A percentile compares a stretch with the other conserved stretches of the same genome.
Conservation (phyloP, 2,113 vertebrate genomes). For the Pseudorhombus dupliciocellatus region DNA sequence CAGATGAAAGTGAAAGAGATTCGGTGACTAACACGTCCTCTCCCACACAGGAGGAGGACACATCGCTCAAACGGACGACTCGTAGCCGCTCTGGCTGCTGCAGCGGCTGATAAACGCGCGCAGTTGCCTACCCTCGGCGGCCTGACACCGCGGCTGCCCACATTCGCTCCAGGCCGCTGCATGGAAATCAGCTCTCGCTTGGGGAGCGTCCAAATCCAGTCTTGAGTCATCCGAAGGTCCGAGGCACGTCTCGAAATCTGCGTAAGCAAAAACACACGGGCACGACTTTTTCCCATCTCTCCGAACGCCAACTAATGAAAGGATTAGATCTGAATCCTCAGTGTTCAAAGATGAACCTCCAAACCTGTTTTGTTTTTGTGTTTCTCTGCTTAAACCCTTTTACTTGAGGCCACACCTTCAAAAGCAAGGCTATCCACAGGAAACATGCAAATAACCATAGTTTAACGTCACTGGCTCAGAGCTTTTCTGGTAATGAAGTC, state of each 20-base stretch:
- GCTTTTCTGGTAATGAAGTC: too few relatives aligned
- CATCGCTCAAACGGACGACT: constrained; percentile 5
- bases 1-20: constrained; percentile 15
- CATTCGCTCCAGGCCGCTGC: neutral
- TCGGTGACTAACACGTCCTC: constrained; percentile 34
- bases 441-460: too few relatives aligned
- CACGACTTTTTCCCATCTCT: neutral
- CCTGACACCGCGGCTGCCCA: constrained; percentile 14
- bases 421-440: too few relatives aligned
- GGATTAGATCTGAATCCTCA: neutral
- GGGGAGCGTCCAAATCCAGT: neutral
- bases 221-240: neutral
- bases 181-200: neutral
- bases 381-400: too few relatives aligned
- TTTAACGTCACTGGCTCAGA: too few relatives aligned
- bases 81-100: neutral
- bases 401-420: too few relatives aligned
- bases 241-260: neutral
- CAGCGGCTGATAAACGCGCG: constrained; percentile 6
- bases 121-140: neutral
- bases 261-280: neutral
- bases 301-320: neutral
- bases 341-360: neutral
- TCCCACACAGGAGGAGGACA: constrained; percentile 26
- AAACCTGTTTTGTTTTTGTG: neutral